Base-by-base conservation (phyloP, 2,888 invertebrate species). In the Microchrysa polita region DNA sequence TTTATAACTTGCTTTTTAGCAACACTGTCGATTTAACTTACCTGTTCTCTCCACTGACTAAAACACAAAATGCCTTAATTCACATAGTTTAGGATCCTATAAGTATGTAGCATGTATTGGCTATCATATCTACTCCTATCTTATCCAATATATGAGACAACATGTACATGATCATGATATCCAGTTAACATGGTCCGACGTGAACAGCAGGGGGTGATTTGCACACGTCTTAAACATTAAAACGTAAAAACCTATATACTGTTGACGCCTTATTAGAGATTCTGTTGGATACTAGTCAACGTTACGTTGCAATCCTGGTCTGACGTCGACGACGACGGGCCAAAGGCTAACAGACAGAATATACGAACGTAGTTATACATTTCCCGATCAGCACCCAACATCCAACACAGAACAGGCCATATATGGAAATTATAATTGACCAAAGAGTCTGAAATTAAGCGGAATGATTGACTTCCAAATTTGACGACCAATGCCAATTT, bases 261-360 rank as follows among this genome's bases (percentile, higher is more conserved):
- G 65, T 65, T 65, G 65, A 65, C 65, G 65, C 65, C 65, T 65
- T 44, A 65, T 65, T 65, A 65, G 65, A 65, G 65, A 65, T 48
- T 65, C 65, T n/a, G 48, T 48, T 65, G 65, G 65, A 48, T 65
- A 65, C 20, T 48, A 14, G 42, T 20, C 23, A 34, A 34, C 27
- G 27, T 7, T 34, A 34, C 27, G 7, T 34, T 34, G 27, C 27
- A 34, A 34, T 34, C 27, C 27, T 34, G 2, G 27, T 7, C 27
- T 34, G 27, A 34, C n/a, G n/a, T n/a, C n/a, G n/a, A n/a, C n/a
- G n/a, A n/a, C n/a, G 42, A 42, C 48, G 2, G 14, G 48, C 48
- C 10, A 48, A 48, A 12, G 16, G 16, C 48, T 48, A 48, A 12
- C 2, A 2, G 48, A 48, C 48, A 48, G 12, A 12, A 48, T 48